Evolutionary conservation across 1,140 invertebrate genomes (phyloP).

Genomic region (Nautilus pompilius): DNA sequence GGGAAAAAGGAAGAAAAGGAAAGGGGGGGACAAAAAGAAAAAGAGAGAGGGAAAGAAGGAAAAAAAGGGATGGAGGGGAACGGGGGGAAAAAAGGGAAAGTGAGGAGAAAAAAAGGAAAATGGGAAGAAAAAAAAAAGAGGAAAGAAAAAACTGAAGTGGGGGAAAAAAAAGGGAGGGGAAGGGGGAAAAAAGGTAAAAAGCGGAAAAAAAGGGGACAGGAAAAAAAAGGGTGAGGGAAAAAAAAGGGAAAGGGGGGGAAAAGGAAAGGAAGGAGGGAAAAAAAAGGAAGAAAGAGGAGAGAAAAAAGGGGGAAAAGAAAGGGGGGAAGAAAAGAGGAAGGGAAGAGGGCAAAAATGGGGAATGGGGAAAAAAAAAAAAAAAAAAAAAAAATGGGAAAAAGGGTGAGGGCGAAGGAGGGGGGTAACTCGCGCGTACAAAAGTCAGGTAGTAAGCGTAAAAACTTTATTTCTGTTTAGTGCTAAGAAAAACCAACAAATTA

Average conservation of each 20-base stretch:
- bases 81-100: background rate
- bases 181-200: background rate
- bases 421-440: no score
- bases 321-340: no score
- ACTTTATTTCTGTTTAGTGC: no score
- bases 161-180: background rate
- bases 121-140: background rate
- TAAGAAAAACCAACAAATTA: no score
- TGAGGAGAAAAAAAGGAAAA: background rate
- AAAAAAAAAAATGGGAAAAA: background rate
- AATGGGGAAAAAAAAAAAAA: background rate
- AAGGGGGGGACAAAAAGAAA: background rate
- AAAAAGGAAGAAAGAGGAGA: background rate
- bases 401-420: no score
- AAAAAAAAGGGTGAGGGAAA: background rate
- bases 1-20: background rate
- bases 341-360: background rate
- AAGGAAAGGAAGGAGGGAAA: background rate
- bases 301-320: background rate
- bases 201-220: background rate
- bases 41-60: background rate
- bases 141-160: no score
- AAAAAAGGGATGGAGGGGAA: background rate
- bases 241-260: background rate
- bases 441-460: no score